Percentiles rank a stretch among this genome's conserved stretches.
These are phyloP conservation scores for Belonocnema kinseyi DNA, from an alignment of 1,140 invertebrate species.

Conservation along the genomic window DNA sequence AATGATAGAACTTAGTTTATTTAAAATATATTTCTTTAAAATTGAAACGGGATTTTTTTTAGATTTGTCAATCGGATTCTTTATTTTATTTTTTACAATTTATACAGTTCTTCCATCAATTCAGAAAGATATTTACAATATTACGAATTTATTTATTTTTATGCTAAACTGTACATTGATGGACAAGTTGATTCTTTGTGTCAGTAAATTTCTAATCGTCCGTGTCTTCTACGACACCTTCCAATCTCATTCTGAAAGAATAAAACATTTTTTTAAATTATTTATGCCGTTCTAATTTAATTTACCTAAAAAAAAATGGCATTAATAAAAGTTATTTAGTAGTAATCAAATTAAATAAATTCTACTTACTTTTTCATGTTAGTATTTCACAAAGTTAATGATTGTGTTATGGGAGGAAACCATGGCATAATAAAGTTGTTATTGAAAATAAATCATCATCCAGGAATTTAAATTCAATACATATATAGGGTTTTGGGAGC, in stretches of 20 bases:
- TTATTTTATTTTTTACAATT: not conserved
- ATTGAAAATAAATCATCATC: conserved; percentile 4
- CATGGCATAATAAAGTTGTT: not conserved
- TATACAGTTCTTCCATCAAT: not conserved
- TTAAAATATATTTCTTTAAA: too few species aligned
- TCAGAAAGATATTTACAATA: conserved; percentile 18
- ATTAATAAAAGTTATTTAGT: too few species aligned
- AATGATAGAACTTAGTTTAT: too few species aligned
- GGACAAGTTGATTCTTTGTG: not conserved
- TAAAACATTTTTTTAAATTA: conserved; percentile 1
- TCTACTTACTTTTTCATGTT: conserved; percentile 31
- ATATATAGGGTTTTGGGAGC: conserved; percentile 53
- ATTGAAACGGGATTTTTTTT: not conserved
- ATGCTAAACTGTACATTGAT: conserved; percentile 16
- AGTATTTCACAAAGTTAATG: not conserved
- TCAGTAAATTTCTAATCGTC: conserved; percentile 23
- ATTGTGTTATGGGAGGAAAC: conserved; percentile 27
- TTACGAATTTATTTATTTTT: not conserved
- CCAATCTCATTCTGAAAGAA: conserved; percentile 41
- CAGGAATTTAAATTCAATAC: conserved; percentile 40
- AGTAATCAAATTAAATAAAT: not conserved
- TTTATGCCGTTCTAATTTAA: not conserved
- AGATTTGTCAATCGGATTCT: not conserved
- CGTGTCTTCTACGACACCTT: conserved; percentile 37
- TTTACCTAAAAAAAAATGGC: not conserved